Conservation (phyloP, 1,140 invertebrate species). For the Drosophila kurseongensis region DNA sequence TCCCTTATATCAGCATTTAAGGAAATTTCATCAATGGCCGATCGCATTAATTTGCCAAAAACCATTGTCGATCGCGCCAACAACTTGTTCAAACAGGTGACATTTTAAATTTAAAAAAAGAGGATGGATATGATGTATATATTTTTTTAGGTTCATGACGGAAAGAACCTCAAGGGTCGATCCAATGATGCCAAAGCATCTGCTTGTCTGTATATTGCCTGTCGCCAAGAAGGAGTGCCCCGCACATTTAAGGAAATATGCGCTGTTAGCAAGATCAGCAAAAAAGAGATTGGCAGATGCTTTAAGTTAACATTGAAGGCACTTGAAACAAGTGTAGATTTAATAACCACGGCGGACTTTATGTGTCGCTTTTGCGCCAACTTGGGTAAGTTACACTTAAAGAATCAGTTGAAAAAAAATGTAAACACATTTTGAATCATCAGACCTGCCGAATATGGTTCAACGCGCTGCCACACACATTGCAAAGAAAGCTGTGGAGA, state of each 20-base stretch:
- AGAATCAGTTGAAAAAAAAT: not conserved
- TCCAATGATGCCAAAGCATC: conserved; percentile 99
- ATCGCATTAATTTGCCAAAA: conserved; percentile 98
- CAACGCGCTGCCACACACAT: conserved; percentile 98
- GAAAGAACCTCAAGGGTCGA: conserved; percentile 96
- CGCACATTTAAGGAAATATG: conserved; percentile 99
- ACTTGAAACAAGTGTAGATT: conserved; percentile 97
- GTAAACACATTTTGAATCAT: not conserved
- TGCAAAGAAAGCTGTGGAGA: conserved; percentile 97
- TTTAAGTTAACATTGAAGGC: conserved; percentile 98
- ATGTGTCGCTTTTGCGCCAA: conserved; percentile 97
- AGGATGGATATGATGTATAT: not conserved
- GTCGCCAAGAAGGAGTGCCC: conserved; percentile 98
- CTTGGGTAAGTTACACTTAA: conserved; percentile 85
- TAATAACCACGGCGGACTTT: conserved; percentile 99
- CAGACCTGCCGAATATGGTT: conserved; percentile 93
- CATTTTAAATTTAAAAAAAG: not conserved
- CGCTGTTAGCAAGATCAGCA: conserved; percentile 99
- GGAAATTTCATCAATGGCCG: conserved; percentile 99
- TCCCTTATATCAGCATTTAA: conserved; percentile 97
- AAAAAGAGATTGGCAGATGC: conserved; percentile 99
- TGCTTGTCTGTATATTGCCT: conserved; percentile 99
- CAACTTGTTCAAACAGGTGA: conserved; percentile 96
- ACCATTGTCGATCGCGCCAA: conserved; percentile 98
- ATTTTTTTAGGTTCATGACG: conserved; percentile 92